These are phyloP conservation scores for Solea solea DNA, from an alignment of 2,113 vertebrate genomes.

Conservation along the genomic window DNA sequence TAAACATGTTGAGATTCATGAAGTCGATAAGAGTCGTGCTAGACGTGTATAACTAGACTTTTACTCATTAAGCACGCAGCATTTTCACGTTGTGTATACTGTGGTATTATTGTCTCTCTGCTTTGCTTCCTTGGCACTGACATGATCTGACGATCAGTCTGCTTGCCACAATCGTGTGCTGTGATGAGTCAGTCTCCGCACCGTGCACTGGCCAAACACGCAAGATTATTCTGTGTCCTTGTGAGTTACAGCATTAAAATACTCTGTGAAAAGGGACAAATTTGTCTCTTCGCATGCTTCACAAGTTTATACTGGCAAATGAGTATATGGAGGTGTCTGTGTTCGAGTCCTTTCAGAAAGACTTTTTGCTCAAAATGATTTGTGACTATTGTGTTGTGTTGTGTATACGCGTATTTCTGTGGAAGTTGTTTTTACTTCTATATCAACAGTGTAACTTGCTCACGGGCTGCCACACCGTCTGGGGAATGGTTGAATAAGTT, in stretches of 20 bases:
- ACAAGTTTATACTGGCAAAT: no score
- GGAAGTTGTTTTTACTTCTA: constrained; percentile 7
- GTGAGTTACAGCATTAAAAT: not conserved
- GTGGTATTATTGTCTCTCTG: not conserved
- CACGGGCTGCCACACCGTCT: constrained; percentile 25
- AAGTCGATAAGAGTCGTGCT: no score
- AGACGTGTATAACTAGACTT: no score
- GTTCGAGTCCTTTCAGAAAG: no score
- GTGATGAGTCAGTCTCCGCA: constrained; percentile 18
- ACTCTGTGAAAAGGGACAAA: not conserved
- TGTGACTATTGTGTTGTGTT: not conserved
- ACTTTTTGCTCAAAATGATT: no score
- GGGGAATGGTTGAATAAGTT: constrained; percentile 34
- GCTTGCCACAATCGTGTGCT: constrained; percentile 12
- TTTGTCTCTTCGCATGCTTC: no score
- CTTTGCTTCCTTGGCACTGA: constrained; percentile 18
- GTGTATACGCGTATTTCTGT: not conserved
- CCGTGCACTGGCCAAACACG: not conserved
- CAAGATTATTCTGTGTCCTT: not conserved
- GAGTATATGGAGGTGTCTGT: no score
- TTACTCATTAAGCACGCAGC: not conserved
- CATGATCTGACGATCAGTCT: constrained; percentile 1
- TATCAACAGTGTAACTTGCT: constrained; percentile 24
- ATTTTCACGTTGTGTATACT: not conserved
- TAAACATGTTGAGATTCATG: no score